Evolutionary conservation across 2,113 vertebrate species (phyloP).

Genomic region (Sphaerodactylus townsendi): DNA sequence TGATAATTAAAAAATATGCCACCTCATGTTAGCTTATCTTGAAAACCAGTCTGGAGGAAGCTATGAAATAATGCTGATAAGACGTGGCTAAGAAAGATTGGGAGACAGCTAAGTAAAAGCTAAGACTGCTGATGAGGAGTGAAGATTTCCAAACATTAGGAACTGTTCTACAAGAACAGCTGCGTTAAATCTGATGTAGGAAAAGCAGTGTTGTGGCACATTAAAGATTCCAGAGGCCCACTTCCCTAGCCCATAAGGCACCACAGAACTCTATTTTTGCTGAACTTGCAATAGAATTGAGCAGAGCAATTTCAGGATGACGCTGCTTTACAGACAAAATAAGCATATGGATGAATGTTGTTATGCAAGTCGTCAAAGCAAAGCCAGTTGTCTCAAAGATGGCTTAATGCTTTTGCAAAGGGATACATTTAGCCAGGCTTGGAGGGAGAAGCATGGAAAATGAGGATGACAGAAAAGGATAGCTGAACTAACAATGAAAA

Average conservation of each 20-base stretch:
- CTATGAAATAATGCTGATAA: constrained; percentile 11
- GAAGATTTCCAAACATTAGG: neutral
- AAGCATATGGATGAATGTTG: neutral
- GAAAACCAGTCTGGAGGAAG: constrained; percentile 39
- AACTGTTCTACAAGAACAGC: neutral
- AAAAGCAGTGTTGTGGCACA: neutral
- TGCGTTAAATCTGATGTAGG: neutral
- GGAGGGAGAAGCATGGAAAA: neutral
- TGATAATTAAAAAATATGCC: constrained; percentile 58
- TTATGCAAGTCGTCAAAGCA: neutral
- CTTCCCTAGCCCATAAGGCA: neutral
- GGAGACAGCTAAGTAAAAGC: neutral
- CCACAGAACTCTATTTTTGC: neutral
- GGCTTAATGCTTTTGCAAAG: neutral
- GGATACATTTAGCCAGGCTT: neutral
- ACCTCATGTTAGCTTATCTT: constrained; percentile 47
- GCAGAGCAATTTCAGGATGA: neutral
- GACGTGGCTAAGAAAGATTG: neutral
- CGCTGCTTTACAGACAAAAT: neutral
- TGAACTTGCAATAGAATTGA: neutral
- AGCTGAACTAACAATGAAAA: neutral
- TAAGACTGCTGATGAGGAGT: neutral
- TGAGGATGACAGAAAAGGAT: neutral
- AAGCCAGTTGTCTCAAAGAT: neutral
- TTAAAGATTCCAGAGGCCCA: neutral